Evolutionary conservation across 2,797 vertebrate genomes (phyloP).

Genomic region (Danionella dracula): DNA sequence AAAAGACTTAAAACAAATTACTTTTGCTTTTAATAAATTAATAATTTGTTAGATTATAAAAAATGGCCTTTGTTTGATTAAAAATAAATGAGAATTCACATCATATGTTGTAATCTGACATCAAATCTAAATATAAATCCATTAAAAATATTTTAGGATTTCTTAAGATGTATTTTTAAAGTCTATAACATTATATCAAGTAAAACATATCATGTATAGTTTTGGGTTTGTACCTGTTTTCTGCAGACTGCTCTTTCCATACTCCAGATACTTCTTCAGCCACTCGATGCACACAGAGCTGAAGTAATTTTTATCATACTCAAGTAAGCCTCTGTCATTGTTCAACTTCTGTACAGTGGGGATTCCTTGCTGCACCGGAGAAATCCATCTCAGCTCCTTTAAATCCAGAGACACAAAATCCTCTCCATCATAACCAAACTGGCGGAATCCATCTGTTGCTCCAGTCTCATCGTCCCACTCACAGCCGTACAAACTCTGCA

Average conservation of each 20-base stretch:
- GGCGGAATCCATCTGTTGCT: fast-evolving
- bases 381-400: neutral
- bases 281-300: neutral
- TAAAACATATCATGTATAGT: no score
- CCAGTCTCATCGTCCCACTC: slow-evolving; percentile 9
- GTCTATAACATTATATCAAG: no score
- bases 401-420: slow-evolving; percentile 19
- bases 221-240: slow-evolving; percentile 53
- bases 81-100: no score
- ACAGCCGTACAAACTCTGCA: slow-evolving; percentile 22
- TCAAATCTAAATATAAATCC: no score
- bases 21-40: no score
- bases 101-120: no score
- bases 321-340: fast-evolving
- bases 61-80: no score
- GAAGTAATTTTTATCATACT: fast-evolving
- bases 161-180: no score
- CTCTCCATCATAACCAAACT: slow-evolving; percentile 29
- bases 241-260: slow-evolving; percentile 37
- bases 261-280: slow-evolving; percentile 42
- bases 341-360: slow-evolving; percentile 30
- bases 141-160: no score
- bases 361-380: slow-evolving; percentile 1
- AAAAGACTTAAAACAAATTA: no score
- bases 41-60: no score